These are phyloP conservation scores for Octomys mimax DNA, from an alignment of 2,797 vertebrate species.

Conservation along the genomic window DNA sequence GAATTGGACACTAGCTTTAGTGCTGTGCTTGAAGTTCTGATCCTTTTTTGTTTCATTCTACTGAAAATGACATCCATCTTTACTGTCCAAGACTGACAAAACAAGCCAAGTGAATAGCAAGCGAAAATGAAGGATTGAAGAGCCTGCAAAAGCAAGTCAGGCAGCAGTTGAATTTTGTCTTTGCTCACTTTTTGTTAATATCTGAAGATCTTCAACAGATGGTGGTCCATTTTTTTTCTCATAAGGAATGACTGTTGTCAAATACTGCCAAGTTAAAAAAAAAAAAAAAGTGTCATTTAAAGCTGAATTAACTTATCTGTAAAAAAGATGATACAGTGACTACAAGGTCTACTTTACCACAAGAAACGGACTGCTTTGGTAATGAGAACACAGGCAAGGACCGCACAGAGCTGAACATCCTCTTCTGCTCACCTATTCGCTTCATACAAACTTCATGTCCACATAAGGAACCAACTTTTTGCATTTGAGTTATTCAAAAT, in stretches of 20 bases:
- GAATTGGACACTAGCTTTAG: neutral
- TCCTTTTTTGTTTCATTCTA: constrained; percentile 40
- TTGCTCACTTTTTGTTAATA: constrained; percentile 98
- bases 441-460: neutral
- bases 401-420: neutral
- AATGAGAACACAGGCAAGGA: neutral
- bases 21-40: neutral
- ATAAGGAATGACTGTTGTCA: constrained; percentile 99
- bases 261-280: constrained; percentile 92
- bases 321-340: constrained; percentile 20
- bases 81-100: neutral
- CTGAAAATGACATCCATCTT: neutral
- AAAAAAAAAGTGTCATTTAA: constrained; percentile 63
- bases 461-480: neutral
- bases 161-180: constrained; percentile 1
- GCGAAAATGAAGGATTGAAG: neutral
- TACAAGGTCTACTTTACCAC: neutral
- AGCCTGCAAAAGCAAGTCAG: constrained; percentile 59
- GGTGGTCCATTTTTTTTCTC: constrained; percentile 96
- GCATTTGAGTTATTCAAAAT: constrained; percentile 11
- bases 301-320: neutral
- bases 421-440: neutral
- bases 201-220: constrained; percentile 98
- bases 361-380: neutral
- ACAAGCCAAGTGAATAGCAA: neutral